Conservation (phyloP, 2,797 vertebrate species). For the Galaxias olidus region DNA sequence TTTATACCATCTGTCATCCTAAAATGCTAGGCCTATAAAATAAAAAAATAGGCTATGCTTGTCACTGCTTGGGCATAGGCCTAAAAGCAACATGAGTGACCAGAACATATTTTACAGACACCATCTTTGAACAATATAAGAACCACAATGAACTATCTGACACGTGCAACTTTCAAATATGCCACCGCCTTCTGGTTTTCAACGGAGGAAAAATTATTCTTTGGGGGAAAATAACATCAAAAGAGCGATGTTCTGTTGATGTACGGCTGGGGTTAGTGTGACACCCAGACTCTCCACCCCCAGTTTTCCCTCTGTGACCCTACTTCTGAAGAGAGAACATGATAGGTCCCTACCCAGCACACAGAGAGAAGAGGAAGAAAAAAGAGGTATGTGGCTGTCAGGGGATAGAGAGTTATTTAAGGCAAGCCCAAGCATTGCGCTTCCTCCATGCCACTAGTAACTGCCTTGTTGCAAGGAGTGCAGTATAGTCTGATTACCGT, state of each 20-base stretch:
- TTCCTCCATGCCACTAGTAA: slow-evolving; percentile 49
- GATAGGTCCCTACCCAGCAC: slow-evolving; percentile 54
- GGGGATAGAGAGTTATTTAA: slow-evolving; percentile 44
- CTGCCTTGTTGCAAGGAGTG: slow-evolving; percentile 19
- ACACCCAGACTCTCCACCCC: slow-evolving; percentile 37
- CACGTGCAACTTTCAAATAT: no score
- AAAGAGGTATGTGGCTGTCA: slow-evolving; percentile 46
- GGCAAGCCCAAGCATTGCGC: slow-evolving; percentile 51
- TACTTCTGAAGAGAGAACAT: slow-evolving; percentile 34
- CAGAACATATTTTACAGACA: no score
- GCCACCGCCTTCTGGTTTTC: no score
- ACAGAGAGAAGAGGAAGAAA: slow-evolving; percentile 39
- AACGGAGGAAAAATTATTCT: no score
- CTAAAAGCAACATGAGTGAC: no score
- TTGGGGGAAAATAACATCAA: no score
- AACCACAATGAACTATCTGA: no score
- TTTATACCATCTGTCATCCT: no score
- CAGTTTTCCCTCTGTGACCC: slow-evolving; percentile 49
- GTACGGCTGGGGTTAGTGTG: slow-evolving; percentile 45
- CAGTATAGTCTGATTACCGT: slow-evolving; percentile 8
- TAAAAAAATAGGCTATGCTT: no score
- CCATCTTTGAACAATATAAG: no score
- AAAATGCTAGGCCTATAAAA: no score
- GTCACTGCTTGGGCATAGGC: no score
- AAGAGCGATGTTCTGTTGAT: slow-evolving; percentile 48